Conservation (phyloP, 2,888 invertebrate genomes). For the Lasioglossum pauxillum region DNA sequence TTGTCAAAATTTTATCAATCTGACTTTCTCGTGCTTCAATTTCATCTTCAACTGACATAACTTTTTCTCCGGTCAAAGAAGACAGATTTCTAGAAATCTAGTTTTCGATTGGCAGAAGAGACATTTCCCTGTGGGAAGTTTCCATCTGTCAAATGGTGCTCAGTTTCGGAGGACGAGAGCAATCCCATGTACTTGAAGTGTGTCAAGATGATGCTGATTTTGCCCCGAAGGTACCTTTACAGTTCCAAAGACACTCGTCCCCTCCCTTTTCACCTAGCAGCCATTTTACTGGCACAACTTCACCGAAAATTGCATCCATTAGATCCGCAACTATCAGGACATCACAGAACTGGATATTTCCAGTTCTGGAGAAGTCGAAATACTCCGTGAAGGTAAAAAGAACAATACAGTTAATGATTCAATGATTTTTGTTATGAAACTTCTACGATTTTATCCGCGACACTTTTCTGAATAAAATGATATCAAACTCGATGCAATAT, state of each 20-base stretch:
- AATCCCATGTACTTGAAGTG: not conserved
- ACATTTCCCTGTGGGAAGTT: not conserved
- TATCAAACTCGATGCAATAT: too few species aligned
- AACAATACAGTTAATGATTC: too few species aligned
- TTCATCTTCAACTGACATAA: not conserved
- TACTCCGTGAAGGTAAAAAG: too few species aligned
- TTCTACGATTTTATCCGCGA: too few species aligned
- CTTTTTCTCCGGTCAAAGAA: not conserved
- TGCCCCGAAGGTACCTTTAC: not conserved
- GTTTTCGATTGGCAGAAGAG: not conserved
- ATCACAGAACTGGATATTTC: not conserved
- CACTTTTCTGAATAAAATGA: too few species aligned
- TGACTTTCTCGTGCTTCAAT: not conserved
- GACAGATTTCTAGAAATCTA: not conserved
- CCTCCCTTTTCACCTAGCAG: not conserved
- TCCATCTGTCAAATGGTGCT: not conserved
- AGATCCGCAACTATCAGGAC: too few species aligned
- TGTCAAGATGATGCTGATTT: slow-evolving; percentile 2
- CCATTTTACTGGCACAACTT: not conserved
- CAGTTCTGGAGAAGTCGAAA: too few species aligned
- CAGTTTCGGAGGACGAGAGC: not conserved
- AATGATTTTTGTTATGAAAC: too few species aligned
- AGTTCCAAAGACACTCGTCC: not conserved
- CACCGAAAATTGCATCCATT: not conserved
- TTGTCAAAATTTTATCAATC: not conserved